Evolutionary conservation across 2,888 invertebrate species (phyloP), one percentile per base, ranked within the genome.

Genomic region (Uloborus plumipes): DNA sequence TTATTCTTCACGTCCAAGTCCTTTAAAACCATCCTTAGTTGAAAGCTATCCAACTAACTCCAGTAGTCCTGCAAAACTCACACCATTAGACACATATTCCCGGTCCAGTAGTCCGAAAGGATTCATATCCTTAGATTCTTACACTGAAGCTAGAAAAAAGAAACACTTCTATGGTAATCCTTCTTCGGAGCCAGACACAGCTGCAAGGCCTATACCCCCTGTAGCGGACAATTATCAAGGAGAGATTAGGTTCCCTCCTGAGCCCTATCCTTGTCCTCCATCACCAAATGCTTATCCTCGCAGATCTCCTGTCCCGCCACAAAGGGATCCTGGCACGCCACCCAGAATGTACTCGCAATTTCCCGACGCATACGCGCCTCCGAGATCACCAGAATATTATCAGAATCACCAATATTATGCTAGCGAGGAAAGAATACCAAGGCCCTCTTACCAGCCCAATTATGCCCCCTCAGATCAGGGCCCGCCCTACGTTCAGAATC

Each of bases 61-160:
- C 62, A 39, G 86, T 66, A 85, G 86, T 66, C 86, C 86, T 16
- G 82, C 85, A 49, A 84, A 85, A 76, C 65, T 86, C 20, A 85
- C 85, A 49, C 73, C 85, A 14, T 59, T 86, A 55, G 86, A 86
- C 53, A 77, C 55, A 13, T 84, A 79, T 55, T 84, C 84, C 13
- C 69, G 50, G 58, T 53, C 69, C 14, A 74, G 50, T 18, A 84
- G 84, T 66, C 84, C 84, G 11, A 78, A 73, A 22, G 78, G 78
- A 47, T 80, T 83, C 49, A 74, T 84, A 75, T 74, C 78, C 20
- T 49, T 84, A 65, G 84, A 84, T 75, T 74, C 77, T 9, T 84
- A 79, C 31, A 74, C 84, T 0, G 66, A 64, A 26, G 18, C 59
- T n/a, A 66, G 70, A 47, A 83, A 83, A 26, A 83, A 83, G 18